These are phyloP conservation scores for Lagopus leucura DNA, from an alignment of 2,113 vertebrate genomes.

Conservation along the genomic window DNA sequence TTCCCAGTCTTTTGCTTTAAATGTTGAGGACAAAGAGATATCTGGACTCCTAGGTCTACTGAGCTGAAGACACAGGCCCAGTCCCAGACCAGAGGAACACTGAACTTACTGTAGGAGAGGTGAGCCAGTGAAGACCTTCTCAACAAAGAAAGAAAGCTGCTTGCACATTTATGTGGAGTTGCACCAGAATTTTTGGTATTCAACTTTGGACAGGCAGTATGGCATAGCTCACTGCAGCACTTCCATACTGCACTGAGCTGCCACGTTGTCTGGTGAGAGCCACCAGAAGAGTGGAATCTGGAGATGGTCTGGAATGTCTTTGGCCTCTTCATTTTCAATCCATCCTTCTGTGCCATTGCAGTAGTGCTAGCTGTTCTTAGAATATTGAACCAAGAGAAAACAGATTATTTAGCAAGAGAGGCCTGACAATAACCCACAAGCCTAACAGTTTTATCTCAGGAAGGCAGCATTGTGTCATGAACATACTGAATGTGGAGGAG, in stretches of 20 bases:
- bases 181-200: not conserved
- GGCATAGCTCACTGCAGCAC: not conserved
- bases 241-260: not conserved
- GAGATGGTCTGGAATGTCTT: not conserved
- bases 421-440: not conserved
- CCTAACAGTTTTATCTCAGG: not conserved
- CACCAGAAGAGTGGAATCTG: not conserved
- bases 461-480: not conserved
- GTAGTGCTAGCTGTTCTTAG: not conserved
- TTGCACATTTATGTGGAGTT: not conserved
- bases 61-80: accelerated
- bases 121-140: accelerated
- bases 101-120: not conserved
- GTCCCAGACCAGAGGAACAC: not conserved
- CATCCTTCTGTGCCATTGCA: not conserved
- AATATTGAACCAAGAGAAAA: not conserved
- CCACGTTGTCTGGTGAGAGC: not conserved
- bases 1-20: not conserved
- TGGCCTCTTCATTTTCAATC: not conserved
- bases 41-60: not conserved
- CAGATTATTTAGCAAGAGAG: not conserved
- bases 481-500: not conserved
- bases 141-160: not conserved
- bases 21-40: not conserved
- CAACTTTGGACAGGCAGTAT: not conserved